Conservation (phyloP, 2,888 invertebrate genomes). For the Volucella inanis region DNA sequence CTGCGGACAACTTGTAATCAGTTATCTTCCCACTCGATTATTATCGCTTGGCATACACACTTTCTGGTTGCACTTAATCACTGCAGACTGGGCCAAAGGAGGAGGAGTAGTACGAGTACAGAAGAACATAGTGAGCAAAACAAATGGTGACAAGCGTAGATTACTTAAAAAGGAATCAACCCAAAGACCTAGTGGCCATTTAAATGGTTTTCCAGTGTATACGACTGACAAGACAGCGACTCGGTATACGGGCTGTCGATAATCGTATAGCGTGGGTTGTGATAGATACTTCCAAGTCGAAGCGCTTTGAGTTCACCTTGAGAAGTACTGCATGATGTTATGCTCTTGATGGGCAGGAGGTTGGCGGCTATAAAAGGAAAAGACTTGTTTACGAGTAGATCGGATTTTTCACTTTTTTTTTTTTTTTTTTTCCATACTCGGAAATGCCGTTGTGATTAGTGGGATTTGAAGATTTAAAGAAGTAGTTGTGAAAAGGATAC, state of each 20-base stretch:
- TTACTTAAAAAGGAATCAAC: conserved; percentile 71
- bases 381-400: no score
- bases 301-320: neutral
- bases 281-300: conserved; percentile 43
- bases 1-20: conserved; percentile 64
- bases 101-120: neutral
- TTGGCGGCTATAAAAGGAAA: no score
- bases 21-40: conserved; percentile 64
- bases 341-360: no score
- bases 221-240: conserved; percentile 1
- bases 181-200: conserved; percentile 72
- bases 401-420: no score
- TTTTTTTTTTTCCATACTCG: no score
- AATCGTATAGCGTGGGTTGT: conserved; percentile 46
- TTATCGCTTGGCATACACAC: conserved; percentile 32
- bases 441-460: no score
- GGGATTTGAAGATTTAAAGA: no score
- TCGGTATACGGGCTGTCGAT: conserved; percentile 42
- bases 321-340: no score
- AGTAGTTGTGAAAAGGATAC: no score
- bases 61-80: conserved; percentile 60
- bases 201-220: conserved; percentile 53
- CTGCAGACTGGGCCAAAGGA: conserved; percentile 7
- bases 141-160: conserved; percentile 70
- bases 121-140: conserved; percentile 38